phyloP scores from a whole-genome alignment of 2,888 invertebrate genomes.

The Drosophila siamana region DNA sequence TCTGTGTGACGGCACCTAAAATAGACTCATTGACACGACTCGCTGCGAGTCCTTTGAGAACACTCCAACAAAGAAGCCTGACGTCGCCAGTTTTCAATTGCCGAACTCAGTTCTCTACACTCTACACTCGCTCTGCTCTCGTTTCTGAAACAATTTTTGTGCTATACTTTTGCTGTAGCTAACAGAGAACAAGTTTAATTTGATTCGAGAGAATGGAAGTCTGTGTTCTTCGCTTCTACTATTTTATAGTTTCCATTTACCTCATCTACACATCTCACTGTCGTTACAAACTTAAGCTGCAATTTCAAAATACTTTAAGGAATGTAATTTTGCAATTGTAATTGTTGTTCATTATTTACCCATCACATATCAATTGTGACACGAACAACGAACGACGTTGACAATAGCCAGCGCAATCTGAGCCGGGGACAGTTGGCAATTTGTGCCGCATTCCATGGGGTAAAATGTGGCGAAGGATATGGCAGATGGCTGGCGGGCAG shows the following conservation, averaged over 20 bases:
- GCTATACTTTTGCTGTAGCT: too few relatives aligned
- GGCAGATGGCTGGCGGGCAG: slow-evolving; percentile 37
- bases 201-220: too few relatives aligned
- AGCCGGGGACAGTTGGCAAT: slow-evolving; percentile 37
- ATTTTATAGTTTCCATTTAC: too few relatives aligned
- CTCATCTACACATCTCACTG: too few relatives aligned
- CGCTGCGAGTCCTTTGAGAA: slow-evolving; percentile 1
- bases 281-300: too few relatives aligned
- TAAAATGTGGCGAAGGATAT: slow-evolving; percentile 34
- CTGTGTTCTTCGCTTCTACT: too few relatives aligned
- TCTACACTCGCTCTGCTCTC: too few relatives aligned
- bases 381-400: background rate
- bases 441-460: slow-evolving; percentile 33
- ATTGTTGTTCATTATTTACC: background rate
- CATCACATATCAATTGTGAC: background rate
- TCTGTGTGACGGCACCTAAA: slow-evolving; percentile 15
- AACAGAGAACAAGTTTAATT: too few relatives aligned
- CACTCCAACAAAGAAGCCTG: background rate
- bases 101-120: background rate
- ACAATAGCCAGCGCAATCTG: slow-evolving; percentile 2
- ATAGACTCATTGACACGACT: slow-evolving; percentile 22
- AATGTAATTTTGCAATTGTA: background rate
- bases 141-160: too few relatives aligned
- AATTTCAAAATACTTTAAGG: too few relatives aligned
- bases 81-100: background rate